phyloP scores from a whole-genome alignment of 2,113 vertebrate species.

The Coptodon bakossiorum region DNA sequence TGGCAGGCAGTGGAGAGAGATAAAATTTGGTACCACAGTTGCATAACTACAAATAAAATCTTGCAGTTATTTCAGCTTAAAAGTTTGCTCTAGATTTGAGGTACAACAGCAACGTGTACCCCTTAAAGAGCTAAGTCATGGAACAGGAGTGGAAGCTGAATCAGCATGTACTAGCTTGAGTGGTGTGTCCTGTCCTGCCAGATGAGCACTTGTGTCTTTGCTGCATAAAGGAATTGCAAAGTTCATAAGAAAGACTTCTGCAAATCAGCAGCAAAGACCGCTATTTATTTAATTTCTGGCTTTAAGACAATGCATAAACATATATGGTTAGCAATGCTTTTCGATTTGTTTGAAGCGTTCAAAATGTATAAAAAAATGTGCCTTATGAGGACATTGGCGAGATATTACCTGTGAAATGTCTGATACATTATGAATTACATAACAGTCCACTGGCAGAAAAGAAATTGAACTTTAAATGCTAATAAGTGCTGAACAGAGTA shows the following conservation, averaged over 20 bases:
- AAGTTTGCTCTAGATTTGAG: constrained; percentile 24
- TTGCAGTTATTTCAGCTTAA: neutral
- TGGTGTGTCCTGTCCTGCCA: neutral
- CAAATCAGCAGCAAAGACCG: neutral
- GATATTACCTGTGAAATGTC: neutral
- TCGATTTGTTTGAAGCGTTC: neutral
- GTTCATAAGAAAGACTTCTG: neutral
- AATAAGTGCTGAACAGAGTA: constrained; percentile 46
- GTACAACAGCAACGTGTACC: neutral
- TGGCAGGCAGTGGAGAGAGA: neutral
- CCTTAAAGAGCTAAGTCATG: neutral
- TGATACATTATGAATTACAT: neutral
- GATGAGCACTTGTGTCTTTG: constrained; percentile 8
- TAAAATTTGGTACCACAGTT: neutral
- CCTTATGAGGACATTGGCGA: neutral
- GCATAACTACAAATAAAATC: constrained; percentile 11
- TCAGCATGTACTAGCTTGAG: constrained; percentile 4
- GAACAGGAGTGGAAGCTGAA: neutral
- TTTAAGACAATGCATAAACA: neutral
- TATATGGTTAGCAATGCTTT: neutral
- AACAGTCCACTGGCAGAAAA: neutral
- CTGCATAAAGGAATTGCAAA: neutral
- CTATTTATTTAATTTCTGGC: neutral
- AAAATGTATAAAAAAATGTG: neutral
- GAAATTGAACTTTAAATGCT: constrained; percentile 25